Percentiles rank a stretch among this genome's conserved stretches.
phyloP scores from a whole-genome alignment of 2,888 invertebrate genomes.

The Reticulitermes lucifugus region DNA sequence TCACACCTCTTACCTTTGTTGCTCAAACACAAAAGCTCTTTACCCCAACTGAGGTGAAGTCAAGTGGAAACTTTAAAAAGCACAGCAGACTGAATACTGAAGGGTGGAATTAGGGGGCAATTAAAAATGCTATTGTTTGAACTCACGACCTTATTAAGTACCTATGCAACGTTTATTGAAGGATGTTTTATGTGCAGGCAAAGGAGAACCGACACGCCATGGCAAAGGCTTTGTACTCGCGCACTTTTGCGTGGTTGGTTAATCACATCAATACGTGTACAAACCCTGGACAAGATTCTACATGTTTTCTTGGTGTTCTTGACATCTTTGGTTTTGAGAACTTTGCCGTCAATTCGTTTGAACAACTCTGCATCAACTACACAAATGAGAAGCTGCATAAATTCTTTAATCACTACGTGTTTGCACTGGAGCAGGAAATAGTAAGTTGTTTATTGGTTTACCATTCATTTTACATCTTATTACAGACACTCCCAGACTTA shows the following conservation, averaged over 20 bases:
- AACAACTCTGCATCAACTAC: slow-evolving; percentile 94
- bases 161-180: neutral
- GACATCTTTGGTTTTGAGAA: slow-evolving; percentile 97
- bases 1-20: no score
- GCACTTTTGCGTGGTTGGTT: slow-evolving; percentile 93
- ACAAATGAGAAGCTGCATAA: slow-evolving; percentile 95
- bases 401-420: slow-evolving; percentile 97
- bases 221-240: slow-evolving; percentile 91
- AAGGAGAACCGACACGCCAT: slow-evolving; percentile 92
- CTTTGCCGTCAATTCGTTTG: slow-evolving; percentile 90
- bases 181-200: slow-evolving; percentile 69
- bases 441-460: slow-evolving; percentile 69
- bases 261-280: slow-evolving; percentile 93
- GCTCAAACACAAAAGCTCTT: neutral
- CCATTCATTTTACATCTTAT: neutral
- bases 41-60: neutral
- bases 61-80: neutral
- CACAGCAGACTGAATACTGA: no score
- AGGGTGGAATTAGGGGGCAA: no score
- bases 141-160: no score
- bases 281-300: slow-evolving; percentile 86
- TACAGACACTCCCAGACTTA: no score
- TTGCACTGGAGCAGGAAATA: slow-evolving; percentile 92
- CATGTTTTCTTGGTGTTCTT: slow-evolving; percentile 85
- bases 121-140: no score